Conservation (phyloP, 2,113 vertebrate genomes). For the Malurus alboscapulatus region DNA sequence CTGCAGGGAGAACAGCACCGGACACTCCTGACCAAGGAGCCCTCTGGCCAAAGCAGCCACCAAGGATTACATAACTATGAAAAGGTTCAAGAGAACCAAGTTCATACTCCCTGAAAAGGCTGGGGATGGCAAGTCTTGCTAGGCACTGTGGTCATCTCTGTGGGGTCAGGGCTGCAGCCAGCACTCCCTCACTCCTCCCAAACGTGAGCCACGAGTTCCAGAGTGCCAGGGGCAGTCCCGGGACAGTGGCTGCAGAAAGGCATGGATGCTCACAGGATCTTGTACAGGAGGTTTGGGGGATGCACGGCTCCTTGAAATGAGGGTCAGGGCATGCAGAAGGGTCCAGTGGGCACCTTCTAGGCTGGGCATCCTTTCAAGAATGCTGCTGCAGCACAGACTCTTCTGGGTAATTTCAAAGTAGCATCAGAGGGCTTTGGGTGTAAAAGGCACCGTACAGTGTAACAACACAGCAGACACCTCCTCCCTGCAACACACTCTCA, state of each 20-base stretch:
- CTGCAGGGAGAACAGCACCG: neutral
- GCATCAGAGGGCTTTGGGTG: neutral
- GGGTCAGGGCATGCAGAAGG: neutral
- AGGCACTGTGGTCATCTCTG: neutral
- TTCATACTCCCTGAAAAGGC: neutral
- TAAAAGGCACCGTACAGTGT: neutral
- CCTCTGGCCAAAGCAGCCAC: neutral
- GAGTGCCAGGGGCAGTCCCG: neutral
- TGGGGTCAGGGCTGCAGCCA: neutral
- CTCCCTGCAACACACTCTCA: neutral
- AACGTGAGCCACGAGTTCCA: neutral
- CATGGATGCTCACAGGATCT: accelerated
- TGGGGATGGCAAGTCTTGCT: neutral
- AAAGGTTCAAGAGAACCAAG: neutral
- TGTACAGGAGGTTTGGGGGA: neutral
- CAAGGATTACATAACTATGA: neutral
- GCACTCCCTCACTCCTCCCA: neutral
- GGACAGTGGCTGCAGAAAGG: neutral
- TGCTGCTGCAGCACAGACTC: neutral
- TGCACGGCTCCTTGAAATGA: accelerated
- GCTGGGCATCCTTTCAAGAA: neutral
- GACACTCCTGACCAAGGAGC: neutral
- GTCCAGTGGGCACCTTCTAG: neutral
- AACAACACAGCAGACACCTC: neutral
- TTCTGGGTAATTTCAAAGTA: neutral